phyloP scores from a whole-genome alignment of 2,797 vertebrate genomes.

The Paedocypris micromegethes region DNA sequence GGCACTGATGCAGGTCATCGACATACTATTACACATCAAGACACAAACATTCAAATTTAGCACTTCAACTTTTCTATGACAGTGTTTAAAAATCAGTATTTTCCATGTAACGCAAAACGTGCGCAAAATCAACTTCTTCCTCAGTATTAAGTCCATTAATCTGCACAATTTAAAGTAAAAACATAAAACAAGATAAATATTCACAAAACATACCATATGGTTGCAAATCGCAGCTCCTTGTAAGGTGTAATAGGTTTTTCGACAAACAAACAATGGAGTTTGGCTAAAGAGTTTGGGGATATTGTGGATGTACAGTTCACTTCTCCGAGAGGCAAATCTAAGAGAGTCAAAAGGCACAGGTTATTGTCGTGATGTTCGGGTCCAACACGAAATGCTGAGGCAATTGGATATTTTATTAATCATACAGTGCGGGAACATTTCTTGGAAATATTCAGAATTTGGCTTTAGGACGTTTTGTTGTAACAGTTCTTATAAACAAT shows the following conservation, averaged over 20 bases:
- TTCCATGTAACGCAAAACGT: no score
- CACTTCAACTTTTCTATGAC: no score
- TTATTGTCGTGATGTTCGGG: neutral
- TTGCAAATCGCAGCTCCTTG: conserved; percentile 39
- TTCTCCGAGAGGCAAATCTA: conserved; percentile 40
- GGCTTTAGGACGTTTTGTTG: no score
- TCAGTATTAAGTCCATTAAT: no score
- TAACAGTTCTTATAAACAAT: no score
- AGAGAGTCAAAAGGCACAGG: neutral
- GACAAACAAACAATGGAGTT: conserved; percentile 50
- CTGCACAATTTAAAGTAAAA: neutral
- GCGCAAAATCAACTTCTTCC: no score
- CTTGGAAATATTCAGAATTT: no score
- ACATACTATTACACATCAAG: no score
- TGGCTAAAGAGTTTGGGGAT: neutral
- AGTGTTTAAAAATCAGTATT: no score
- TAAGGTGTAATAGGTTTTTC: conserved; percentile 19
- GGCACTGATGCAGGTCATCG: neutral
- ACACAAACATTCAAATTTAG: no score
- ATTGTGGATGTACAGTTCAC: conserved; percentile 59
- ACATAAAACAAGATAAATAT: neutral
- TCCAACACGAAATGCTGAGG: neutral
- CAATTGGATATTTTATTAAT: no score
- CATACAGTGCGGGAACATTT: no score
- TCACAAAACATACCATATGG: conserved; percentile 53